These are phyloP conservation scores for Leptoclinus maculatus DNA, from an alignment of 2,797 vertebrate species.

Conservation along the genomic window DNA sequence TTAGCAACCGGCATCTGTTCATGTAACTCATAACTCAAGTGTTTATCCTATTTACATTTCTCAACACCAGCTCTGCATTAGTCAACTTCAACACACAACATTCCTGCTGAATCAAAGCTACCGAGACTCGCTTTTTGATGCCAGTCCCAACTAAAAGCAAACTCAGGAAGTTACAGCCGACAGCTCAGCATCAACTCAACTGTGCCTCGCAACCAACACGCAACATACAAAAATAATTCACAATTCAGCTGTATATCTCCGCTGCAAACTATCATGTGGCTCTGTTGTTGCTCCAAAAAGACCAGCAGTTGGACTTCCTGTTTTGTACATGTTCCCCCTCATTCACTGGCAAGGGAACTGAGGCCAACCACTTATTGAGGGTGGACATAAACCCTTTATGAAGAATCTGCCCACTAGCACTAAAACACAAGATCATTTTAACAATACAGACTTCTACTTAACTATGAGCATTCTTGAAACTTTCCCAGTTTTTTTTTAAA, in stretches of 20 bases:
- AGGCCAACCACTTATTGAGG: constrained; percentile 37
- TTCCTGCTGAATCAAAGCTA: constrained; percentile 10
- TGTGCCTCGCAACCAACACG: constrained; percentile 45
- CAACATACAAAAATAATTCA: constrained; percentile 55
- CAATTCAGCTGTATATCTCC: constrained; percentile 62
- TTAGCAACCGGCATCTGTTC: not conserved
- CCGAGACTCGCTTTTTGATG: constrained; percentile 1
- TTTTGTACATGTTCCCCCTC: constrained; percentile 62
- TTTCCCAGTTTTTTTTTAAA: not conserved
- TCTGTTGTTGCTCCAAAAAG: constrained; percentile 60
- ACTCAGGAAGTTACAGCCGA: constrained; percentile 69
- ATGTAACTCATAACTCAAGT: not conserved
- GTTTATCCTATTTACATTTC: not conserved
- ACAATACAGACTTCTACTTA: constrained; percentile 1
- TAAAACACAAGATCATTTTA: constrained; percentile 21
- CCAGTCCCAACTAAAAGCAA: constrained; percentile 33
- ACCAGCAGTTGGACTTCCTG: constrained; percentile 76
- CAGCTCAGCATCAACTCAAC: constrained; percentile 56
- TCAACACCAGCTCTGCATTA: constrained; percentile 46
- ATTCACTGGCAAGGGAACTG: constrained; percentile 51
- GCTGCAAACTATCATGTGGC: constrained; percentile 57
- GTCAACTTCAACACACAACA: constrained; percentile 6
- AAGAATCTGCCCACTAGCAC: constrained; percentile 29
- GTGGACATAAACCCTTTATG: constrained; percentile 45
- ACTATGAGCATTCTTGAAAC: not conserved